Evolutionary conservation across 92 coral and sea anemone species (phyloP).

Genomic region (Isaurus tuberculatus): DNA sequence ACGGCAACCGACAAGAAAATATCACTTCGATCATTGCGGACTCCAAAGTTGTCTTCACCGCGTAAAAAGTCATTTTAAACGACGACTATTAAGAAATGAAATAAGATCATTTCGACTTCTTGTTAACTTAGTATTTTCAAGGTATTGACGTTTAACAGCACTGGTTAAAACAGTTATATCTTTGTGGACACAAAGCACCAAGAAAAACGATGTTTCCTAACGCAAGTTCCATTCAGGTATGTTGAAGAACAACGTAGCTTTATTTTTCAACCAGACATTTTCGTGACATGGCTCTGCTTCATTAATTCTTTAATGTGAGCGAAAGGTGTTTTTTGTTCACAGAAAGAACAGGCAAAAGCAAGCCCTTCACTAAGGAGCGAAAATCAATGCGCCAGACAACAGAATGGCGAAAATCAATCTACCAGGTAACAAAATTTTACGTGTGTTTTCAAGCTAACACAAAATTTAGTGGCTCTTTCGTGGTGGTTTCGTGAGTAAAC

Average conservation of each 20-base stretch:
- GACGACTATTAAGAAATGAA: not conserved
- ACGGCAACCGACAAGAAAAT: not conserved
- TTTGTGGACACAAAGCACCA: not conserved
- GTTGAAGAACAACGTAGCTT: not conserved
- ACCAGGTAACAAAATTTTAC: not conserved
- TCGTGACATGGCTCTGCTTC: not conserved
- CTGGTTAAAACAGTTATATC: not conserved
- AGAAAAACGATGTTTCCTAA: not conserved
- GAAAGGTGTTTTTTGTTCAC: slow-evolving; percentile 10
- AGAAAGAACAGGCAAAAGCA: not conserved
- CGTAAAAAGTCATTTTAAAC: not conserved
- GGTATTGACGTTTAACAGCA: not conserved
- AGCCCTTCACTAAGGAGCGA: not conserved
- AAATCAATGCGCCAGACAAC: not conserved
- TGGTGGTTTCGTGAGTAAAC: not conserved
- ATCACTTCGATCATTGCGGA: not conserved
- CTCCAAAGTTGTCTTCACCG: not conserved
- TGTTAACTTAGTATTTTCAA: too few relatives aligned
- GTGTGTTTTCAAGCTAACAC: not conserved
- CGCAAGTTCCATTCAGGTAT: not conserved
- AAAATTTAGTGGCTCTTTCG: not conserved
- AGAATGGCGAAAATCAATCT: not conserved
- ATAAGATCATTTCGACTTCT: not conserved
- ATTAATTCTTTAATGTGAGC: slow-evolving; percentile 8
- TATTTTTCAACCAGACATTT: not conserved